Percentiles rank a stretch among this genome's conserved stretches.
phyloP scores from a whole-genome alignment of 2,797 vertebrate species.

The Tympanoctomys barrerae region DNA sequence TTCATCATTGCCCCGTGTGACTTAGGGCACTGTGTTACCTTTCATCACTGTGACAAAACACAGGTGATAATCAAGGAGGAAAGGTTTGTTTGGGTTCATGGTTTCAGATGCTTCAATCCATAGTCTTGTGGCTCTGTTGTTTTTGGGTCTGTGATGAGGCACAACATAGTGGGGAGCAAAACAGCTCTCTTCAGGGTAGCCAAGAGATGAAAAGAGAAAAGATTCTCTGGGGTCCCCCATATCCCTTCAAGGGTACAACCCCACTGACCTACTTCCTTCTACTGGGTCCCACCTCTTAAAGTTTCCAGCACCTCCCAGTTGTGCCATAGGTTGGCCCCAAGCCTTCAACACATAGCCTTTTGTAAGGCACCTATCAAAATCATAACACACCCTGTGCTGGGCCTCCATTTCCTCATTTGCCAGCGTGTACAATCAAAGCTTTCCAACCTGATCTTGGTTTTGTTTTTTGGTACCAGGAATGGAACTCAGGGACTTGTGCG shows the following conservation, averaged over 20 bases:
- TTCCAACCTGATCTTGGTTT: background rate
- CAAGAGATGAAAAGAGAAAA: background rate
- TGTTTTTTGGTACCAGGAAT: no score
- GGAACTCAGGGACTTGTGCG: no score
- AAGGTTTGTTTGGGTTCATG: background rate
- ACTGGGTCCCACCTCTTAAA: background rate
- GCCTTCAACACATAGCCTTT: background rate
- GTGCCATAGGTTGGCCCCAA: background rate
- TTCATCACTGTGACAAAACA: background rate
- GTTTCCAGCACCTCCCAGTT: background rate
- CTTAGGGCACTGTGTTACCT: background rate
- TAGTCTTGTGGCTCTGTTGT: background rate
- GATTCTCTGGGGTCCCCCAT: background rate
- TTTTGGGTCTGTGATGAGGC: background rate
- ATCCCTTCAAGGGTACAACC: background rate
- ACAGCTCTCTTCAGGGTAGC: background rate
- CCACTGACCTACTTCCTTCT: background rate
- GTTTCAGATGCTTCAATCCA: background rate
- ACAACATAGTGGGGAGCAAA: no score
- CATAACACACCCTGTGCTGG: background rate
- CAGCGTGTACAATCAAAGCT: background rate
- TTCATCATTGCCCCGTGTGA: background rate
- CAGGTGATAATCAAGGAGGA: background rate
- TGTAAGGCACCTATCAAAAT: background rate
- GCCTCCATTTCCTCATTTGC: background rate